Conservation (phyloP, 2,113 vertebrate genomes). For the Sterrhoptilus dennistouni region DNA sequence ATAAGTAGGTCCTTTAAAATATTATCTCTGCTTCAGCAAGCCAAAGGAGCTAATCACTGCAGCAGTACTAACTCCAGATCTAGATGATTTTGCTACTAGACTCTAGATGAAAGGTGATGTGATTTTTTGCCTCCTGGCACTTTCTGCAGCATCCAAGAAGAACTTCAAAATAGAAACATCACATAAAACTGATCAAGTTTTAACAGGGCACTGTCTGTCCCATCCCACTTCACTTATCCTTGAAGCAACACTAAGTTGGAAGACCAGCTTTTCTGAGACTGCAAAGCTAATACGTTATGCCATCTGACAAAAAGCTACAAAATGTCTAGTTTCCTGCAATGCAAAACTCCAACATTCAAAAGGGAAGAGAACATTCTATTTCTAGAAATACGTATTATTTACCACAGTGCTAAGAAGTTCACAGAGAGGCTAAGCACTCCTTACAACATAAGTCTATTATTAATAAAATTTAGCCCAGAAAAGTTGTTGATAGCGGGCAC, state of each 20-base stretch:
- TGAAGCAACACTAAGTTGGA: background rate
- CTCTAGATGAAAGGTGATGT: background rate
- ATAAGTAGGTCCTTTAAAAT: constrained; percentile 41
- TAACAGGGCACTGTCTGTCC: background rate
- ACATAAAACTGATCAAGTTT: background rate
- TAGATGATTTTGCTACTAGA: background rate
- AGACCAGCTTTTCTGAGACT: background rate
- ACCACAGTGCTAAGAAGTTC: constrained; percentile 14
- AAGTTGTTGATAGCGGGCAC: background rate
- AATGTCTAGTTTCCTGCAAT: background rate
- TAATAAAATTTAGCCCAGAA: constrained; percentile 8
- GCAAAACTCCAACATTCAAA: background rate
- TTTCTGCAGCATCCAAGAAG: background rate
- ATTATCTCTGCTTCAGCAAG: constrained; percentile 37
- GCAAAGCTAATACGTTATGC: background rate
- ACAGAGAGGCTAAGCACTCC: constrained; percentile 16
- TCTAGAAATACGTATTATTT: background rate
- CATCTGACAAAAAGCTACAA: background rate
- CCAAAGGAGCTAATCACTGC: constrained; percentile 27
- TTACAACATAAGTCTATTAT: constrained; percentile 1
- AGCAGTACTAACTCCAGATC: background rate
- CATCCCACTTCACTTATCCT: background rate
- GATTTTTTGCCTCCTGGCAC: background rate
- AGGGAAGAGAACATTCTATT: background rate
- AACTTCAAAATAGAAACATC: background rate